A percentile compares a stretch with the other conserved stretches of the same genome.
These are phyloP conservation scores for Matsumyia berberina DNA, from an alignment of 2,888 invertebrate species.

Conservation along the genomic window DNA sequence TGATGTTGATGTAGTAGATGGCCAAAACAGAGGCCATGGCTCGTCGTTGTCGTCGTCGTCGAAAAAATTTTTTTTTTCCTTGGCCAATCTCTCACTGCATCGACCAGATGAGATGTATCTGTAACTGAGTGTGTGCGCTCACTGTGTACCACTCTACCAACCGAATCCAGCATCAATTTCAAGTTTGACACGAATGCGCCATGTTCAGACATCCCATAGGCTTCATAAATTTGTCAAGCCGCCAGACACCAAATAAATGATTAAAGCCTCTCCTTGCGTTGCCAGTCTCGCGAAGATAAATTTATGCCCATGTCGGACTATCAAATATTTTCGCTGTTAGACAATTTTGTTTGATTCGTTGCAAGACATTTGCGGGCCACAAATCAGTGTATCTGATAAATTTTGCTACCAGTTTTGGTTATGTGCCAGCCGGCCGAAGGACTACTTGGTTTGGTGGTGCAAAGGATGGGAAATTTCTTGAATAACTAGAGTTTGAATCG, in stretches of 20 bases:
- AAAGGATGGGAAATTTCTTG: too few relatives aligned
- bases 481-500: too few relatives aligned
- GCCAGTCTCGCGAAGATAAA: conserved; percentile 42
- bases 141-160: conserved; percentile 13
- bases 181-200: conserved; percentile 75
- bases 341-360: conserved; percentile 60
- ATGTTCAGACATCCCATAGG: conserved; percentile 71
- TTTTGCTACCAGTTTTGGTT: conserved; percentile 51
- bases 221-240: conserved; percentile 74
- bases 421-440: too few relatives aligned
- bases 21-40: conserved; percentile 46
- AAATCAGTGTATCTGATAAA: conserved; percentile 35
- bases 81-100: conserved; percentile 67
- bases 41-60: conserved; percentile 11
- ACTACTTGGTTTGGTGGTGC: background rate
- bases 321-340: conserved; percentile 53
- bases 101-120: conserved; percentile 41
- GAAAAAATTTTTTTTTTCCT: conserved; percentile 52
- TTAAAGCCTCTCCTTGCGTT: conserved; percentile 63
- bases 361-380: conserved; percentile 36
- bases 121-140: background rate
- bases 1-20: conserved; percentile 66
- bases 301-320: conserved; percentile 67
- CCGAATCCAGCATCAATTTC: conserved; percentile 73
- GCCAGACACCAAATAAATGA: conserved; percentile 66